Evolutionary conservation across 1,140 invertebrate genomes (phyloP).

Genomic region (Drosophila pseudoananassae): DNA sequence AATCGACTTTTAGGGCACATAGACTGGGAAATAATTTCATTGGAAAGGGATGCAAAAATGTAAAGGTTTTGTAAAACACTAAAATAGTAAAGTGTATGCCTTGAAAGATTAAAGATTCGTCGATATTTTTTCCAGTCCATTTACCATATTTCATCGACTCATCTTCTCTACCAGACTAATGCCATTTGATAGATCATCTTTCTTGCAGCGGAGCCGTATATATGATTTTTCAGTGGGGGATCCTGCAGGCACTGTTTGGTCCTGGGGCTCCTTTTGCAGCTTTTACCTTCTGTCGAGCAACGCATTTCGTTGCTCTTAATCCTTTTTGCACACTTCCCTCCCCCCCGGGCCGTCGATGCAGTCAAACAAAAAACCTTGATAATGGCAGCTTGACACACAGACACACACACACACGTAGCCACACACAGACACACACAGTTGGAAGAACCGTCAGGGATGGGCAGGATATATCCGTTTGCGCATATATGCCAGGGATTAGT

Average conservation of each 20-base stretch:
- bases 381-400: conserved; percentile 58
- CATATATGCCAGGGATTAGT: conserved; percentile 77
- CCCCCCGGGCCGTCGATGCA: conserved; percentile 22
- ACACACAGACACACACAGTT: conserved; percentile 3
- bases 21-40: neutral
- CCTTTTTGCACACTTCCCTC: conserved; percentile 62
- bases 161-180: conserved; percentile 27
- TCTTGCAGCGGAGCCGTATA: conserved; percentile 11
- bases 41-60: neutral
- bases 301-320: conserved; percentile 71
- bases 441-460: neutral
- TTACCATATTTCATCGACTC: conserved; percentile 20
- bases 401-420: conserved; percentile 13
- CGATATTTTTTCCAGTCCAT: neutral
- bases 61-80: too few species aligned
- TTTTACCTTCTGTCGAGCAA: conserved; percentile 57
- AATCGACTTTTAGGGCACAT: conserved; percentile 10
- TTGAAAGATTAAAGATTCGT: neutral
- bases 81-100: neutral
- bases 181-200: conserved; percentile 51
- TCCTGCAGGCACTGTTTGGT: conserved; percentile 12
- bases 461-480: conserved; percentile 70
- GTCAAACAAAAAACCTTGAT: conserved; percentile 74
- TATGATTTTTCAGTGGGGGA: conserved; percentile 33
- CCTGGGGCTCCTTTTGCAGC: conserved; percentile 40